These are phyloP conservation scores for Eupithecia dodoneata DNA, from an alignment of 2,888 invertebrate species.

Conservation along the genomic window DNA sequence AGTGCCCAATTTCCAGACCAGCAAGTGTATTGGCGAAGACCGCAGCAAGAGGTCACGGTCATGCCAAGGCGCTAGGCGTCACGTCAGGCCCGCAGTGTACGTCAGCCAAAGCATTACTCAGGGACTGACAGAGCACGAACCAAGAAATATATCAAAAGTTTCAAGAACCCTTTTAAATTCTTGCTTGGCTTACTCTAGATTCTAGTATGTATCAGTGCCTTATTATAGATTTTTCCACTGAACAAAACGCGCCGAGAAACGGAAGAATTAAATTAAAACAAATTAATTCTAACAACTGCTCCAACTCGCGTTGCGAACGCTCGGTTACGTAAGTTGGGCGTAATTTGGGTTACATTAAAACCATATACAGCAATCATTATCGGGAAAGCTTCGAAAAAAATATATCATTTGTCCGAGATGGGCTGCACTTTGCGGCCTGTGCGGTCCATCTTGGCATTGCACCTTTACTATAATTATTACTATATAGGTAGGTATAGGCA, in stretches of 20 bases:
- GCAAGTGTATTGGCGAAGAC: constrained; percentile 17
- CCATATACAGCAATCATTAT: no score
- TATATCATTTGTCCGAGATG: no score
- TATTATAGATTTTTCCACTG: not conserved
- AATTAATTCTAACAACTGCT: not conserved
- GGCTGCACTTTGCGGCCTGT: no score
- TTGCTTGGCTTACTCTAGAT: not conserved
- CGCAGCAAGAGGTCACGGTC: constrained; percentile 30
- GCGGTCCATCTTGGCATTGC: no score
- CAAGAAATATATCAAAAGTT: not conserved
- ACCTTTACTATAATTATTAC: no score
- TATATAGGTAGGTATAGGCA: no score
- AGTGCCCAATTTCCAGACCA: constrained; percentile 9
- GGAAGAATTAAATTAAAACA: not conserved
- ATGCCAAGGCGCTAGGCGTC: constrained; percentile 22
- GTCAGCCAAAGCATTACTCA: constrained; percentile 4
- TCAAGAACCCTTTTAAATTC: not conserved
- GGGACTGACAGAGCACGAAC: not conserved
- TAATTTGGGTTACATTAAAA: no score
- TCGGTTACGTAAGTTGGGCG: no score
- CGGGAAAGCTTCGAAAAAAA: no score
- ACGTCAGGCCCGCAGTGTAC: constrained; percentile 12
- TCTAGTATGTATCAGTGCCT: no score
- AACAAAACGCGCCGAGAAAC: not conserved
- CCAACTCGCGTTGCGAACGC: no score